Conservation (phyloP, 2,888 invertebrate species). For the Miltochrista miniata region DNA sequence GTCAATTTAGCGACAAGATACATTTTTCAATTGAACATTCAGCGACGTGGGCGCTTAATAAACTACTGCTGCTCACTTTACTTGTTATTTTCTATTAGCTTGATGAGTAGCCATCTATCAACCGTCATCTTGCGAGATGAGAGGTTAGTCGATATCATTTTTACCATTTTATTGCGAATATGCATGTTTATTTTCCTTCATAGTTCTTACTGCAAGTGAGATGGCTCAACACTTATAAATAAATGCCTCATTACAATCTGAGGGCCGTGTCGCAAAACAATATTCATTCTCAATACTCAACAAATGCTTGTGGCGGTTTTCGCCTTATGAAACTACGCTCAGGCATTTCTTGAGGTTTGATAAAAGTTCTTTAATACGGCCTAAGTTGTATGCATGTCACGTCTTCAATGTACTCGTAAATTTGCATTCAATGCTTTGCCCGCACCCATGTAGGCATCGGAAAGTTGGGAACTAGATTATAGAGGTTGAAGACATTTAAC, state of each 20-base stretch:
- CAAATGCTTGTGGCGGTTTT: background rate
- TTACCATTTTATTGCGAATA: background rate
- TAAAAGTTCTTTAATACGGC: too few species aligned
- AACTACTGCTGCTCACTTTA: constrained; percentile 49
- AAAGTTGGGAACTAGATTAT: constrained; percentile 19
- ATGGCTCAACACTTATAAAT: background rate
- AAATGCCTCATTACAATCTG: background rate
- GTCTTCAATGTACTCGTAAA: constrained; percentile 23
- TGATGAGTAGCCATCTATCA: constrained; percentile 58
- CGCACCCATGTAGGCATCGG: constrained; percentile 2
- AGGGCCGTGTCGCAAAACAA: background rate
- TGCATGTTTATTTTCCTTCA: background rate
- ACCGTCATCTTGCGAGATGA: constrained; percentile 32
- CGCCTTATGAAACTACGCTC: too few species aligned
- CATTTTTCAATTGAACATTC: constrained; percentile 70
- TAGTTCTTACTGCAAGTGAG: background rate
- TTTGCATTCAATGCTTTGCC: constrained; percentile 56
- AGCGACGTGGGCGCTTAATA: constrained; percentile 62
- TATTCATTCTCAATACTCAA: background rate
- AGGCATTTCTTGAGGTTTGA: too few species aligned
- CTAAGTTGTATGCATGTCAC: too few species aligned
- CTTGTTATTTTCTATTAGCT: constrained; percentile 57
- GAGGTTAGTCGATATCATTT: constrained; percentile 29
- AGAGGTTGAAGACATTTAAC: constrained; percentile 16
- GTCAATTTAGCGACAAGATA: constrained; percentile 64